A percentile compares a stretch with the other conserved stretches of the same genome.
These are phyloP conservation scores for Vanacampus margaritifer DNA, from an alignment of 2,113 vertebrate species.

Conservation along the genomic window DNA sequence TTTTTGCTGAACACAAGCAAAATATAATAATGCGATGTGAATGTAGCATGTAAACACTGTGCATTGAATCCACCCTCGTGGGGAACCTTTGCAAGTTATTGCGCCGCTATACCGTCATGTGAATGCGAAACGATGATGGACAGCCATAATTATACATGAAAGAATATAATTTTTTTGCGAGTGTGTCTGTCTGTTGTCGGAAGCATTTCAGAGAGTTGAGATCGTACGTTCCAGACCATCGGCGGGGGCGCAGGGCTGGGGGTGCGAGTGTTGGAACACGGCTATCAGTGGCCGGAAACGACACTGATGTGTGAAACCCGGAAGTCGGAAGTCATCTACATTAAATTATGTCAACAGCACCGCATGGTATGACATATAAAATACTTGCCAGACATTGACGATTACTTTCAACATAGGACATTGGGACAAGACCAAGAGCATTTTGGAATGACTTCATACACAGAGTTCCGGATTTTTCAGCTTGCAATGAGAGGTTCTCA, in stretches of 20 bases:
- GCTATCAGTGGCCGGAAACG: too few species aligned
- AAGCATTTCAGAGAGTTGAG: too few species aligned
- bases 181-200: too few species aligned
- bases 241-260: too few species aligned
- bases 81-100: background rate
- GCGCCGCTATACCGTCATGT: background rate
- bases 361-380: background rate
- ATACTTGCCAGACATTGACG: background rate
- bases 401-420: background rate
- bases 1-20: background rate
- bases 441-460: background rate
- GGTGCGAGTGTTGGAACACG: too few species aligned
- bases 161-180: background rate
- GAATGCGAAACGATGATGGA: background rate
- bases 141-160: background rate
- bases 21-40: background rate
- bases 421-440: too few species aligned
- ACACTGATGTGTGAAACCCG: too few species aligned
- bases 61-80: background rate
- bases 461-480: background rate
- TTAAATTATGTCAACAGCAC: too few species aligned
- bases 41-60: slow-evolving; percentile 2
- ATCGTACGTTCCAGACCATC: too few species aligned
- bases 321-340: too few species aligned
- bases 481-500: too few species aligned